Evolutionary conservation across 2,113 vertebrate genomes (phyloP), one percentile per base, ranked within the genome.

Genomic region (Pleuronectes platessa): DNA sequence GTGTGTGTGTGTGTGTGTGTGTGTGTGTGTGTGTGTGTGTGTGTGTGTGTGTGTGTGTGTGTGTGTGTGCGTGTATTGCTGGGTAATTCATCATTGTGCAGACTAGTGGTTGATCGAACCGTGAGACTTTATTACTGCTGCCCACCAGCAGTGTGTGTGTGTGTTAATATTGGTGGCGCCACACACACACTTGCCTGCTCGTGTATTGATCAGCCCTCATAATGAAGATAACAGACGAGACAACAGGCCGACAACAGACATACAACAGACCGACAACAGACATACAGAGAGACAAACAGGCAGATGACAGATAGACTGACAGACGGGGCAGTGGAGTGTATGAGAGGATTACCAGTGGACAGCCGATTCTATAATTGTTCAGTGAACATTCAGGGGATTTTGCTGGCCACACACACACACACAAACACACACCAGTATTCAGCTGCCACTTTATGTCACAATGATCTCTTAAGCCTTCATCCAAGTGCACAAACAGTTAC

Each of bases 121-220:
- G n/a, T 72, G 51, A 79, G 76, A 72, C 73, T 82, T 84, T 84
- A 86, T 89, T 86, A 84, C 82, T 65, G 60, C 67, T 75, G 73
- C 85, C 69, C 82, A 75, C 70, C 71, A 17, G 68, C 24, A 74
- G 68, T 66, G 17, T 69, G 53, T 71, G 58, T 76, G 47, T 61
- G 40, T 42, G 56, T n/a, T n/a, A n/a, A n/a, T n/a, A n/a, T n/a
- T n/a, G n/a, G n/a, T n/a, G 78, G 70, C 58, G 65, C 56, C 82
- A 84, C 83, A 80, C 92, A 93, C 76, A 74, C 61, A 64, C 35
- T 49, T 7, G 6, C 94, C 85, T 92, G 94, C 92, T 93, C 89
- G 90, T 94, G 79, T 93, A 96, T 96, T 90, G 94, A 97, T 95
- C 95, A 93, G 92, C 88, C 70, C 35, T 90, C 92, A 93, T 93